These are phyloP conservation scores for Mesoligia furuncula DNA, from an alignment of 2,888 invertebrate species.

Conservation along the genomic window DNA sequence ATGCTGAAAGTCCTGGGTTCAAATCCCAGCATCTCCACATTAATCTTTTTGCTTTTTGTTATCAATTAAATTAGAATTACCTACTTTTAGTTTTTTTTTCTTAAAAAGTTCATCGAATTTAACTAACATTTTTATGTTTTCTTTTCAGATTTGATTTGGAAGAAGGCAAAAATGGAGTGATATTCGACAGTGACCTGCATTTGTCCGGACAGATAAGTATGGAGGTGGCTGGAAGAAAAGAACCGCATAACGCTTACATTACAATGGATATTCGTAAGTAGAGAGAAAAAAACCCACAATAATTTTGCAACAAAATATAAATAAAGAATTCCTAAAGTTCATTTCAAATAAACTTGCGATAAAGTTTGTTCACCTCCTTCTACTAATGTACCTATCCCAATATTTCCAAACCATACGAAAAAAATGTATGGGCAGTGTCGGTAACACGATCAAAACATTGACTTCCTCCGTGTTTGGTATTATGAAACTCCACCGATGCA, in stretches of 20 bases:
- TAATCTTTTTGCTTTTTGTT: slow-evolving; percentile 34
- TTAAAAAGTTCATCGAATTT: neutral
- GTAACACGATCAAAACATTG: too few relatives aligned
- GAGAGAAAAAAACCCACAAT: neutral
- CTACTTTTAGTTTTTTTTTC: neutral
- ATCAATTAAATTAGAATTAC: too few relatives aligned
- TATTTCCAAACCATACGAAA: too few relatives aligned
- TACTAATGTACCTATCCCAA: too few relatives aligned
- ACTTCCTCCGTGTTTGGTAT: too few relatives aligned
- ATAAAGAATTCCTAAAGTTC: neutral
- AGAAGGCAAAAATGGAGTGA: slow-evolving; percentile 78
- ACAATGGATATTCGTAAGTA: slow-evolving; percentile 87
- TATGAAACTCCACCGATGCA: too few relatives aligned
- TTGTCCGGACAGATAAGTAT: slow-evolving; percentile 82
- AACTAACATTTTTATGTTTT: neutral
- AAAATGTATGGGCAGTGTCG: too few relatives aligned
- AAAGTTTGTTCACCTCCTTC: too few relatives aligned
- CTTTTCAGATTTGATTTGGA: slow-evolving; percentile 78
- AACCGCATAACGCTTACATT: slow-evolving; percentile 77
- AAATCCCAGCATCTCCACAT: slow-evolving; percentile 91
- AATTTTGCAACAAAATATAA: neutral
- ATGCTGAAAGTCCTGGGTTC: slow-evolving; percentile 92
- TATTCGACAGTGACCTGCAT: slow-evolving; percentile 83
- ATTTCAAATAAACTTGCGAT: too few relatives aligned
- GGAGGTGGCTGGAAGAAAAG: slow-evolving; percentile 73